Base-by-base conservation (phyloP, 2,888 invertebrate genomes). In the Cephus spinipes region DNA sequence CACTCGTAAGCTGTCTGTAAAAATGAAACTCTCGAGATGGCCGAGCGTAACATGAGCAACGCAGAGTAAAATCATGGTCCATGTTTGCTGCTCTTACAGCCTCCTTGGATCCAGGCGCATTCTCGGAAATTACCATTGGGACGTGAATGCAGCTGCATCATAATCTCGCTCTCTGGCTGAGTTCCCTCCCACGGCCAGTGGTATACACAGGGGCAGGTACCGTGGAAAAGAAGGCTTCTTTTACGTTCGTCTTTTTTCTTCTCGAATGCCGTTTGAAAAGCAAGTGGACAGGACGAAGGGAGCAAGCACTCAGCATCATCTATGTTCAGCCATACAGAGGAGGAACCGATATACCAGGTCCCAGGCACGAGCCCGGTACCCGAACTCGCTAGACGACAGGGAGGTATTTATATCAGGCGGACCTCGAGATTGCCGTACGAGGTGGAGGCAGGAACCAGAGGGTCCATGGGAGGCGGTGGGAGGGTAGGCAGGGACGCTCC, bases 41-140 rank as follows among this genome's bases (percentile, higher is more conserved):
- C 23, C 40, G 23, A 40, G 6, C 6, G 40, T 1, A 40, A 23
- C 40, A 40, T 0, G 40, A 40, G 23, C 6, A 15, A 6, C 40
- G 23, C 6, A 40, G 40, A 40, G 40, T 15, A 15, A 40, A 40
- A 15, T 40, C 6, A 40, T 23, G 40, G 6, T 40, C 40, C 40
- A 40, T 23, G 40, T 23, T 23, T 40, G 40, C 23, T 40, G 23
- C 40, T 40, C 15, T 15, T 23, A 23, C 23, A 40, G 15, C 1
- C 40, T 40, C 15, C 23, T 40, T 40, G 40, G 40, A 23, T 40
- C 40, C 23, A 40, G 40, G 23, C 40, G 23, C 23, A 23, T 40
- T 40, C 40, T 40, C 23, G 15, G 23, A 84, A 86, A 87, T 87
- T 85, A 87, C 84, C 84, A 82, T 83, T 80, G 84, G 85, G 85